Conservation (phyloP, 1,140 invertebrate genomes). For the Streblospio benedicti region DNA sequence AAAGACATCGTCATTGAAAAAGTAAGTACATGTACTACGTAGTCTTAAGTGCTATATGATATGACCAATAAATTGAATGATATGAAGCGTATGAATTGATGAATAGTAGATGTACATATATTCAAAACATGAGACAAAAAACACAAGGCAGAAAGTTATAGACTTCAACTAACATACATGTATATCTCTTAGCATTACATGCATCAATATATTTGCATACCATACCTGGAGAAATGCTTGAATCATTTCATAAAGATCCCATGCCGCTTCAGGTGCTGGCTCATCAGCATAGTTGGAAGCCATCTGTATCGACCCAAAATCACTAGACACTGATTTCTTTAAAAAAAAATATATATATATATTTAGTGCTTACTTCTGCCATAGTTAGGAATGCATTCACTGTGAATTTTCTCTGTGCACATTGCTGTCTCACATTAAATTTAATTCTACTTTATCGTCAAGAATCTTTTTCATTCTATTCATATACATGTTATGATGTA, state of each 20-base stretch:
- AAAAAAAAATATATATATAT: no score
- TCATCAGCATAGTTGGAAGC: no score
- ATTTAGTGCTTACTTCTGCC: no score
- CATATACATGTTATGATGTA: no score
- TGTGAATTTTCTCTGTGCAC: no score
- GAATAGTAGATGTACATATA: background rate
- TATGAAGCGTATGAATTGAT: background rate
- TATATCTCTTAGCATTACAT: background rate
- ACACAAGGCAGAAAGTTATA: background rate
- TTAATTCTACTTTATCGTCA: no score
- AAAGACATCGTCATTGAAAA: no score
- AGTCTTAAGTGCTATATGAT: background rate
- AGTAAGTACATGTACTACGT: background rate
- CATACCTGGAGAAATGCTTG: constrained; percentile 46
- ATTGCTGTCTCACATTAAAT: no score
- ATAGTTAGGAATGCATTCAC: no score
- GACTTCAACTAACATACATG: background rate
- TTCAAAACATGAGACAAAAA: background rate
- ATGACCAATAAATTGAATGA: background rate
- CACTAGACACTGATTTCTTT: no score
- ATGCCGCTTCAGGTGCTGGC: constrained; percentile 30
- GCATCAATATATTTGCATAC: constrained; percentile 1
- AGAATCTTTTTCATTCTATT: no score
- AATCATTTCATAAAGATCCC: constrained; percentile 47
- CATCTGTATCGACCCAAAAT: no score